Evolutionary conservation across 1,140 invertebrate species (phyloP), one percentile per base, ranked within the genome.

Genomic region (Calycopis cecrops): DNA sequence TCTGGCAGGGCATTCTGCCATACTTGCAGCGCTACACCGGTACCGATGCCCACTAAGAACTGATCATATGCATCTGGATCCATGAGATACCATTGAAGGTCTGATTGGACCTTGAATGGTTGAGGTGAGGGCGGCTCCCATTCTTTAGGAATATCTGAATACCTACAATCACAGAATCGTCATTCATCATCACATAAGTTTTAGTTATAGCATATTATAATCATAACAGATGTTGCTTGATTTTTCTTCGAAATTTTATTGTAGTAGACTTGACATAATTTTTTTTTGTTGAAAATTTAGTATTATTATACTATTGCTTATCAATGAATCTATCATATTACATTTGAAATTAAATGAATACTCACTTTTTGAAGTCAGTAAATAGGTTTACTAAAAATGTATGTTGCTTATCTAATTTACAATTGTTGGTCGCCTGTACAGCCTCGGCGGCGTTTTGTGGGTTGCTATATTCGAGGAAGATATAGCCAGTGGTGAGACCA

Each of bases 41-140:
- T 93, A 52, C 96, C 94, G 70, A 93, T 93, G n/a, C 96, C 93
- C 40, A 97, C 93, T 79, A 94, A 94, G 88, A 94, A 99, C 79
- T 99, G 98, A 88, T 99, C 98, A 75, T 94, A 97, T 42, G 97
- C 95, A 89, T 99, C 95, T 9, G 94, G 93, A 71, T 99, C 97
- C 68, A 96, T 90, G 3, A 99, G 87, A 88, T 96, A 99, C 83
- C 94, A 95, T 76, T 96, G 94, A 17, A 99, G 88, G 89, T 99
- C 98, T 17, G 93, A 94, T 73, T 97, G 92, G 21, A 94, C 92
- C 88, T 92, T 94, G 83, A 97, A 99, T 0, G 95, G 92, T 66
- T 96, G 93, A 3, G 95, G 92, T 48, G 92, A 90, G 18, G 98
- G 98, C 3, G 95, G 93, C 68, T 95, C 93, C 97, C 97, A 99